Evolutionary conservation across 2,797 vertebrate genomes (phyloP), one percentile per base, ranked within the genome.

Genomic region (Coregonus ussuriensis): DNA sequence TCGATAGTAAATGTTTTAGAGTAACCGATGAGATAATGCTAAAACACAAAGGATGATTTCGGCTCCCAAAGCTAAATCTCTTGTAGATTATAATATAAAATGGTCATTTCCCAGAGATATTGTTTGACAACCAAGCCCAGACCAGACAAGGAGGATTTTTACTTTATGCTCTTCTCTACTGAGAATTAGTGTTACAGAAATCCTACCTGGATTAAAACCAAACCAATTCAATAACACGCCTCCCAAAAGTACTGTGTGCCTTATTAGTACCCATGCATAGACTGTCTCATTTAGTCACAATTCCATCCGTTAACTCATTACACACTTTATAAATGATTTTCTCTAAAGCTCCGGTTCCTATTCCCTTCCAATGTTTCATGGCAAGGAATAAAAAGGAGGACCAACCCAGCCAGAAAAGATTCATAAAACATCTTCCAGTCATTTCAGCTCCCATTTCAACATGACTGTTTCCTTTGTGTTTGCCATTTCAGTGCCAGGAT

Each of bases 381-480:
- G 25, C 25, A 25, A 25, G 25, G 25, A 25, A 25, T 25, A 25
- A 25, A 25, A 25, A 25, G 25, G 25, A 25, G 25, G 25, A 25
- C 25, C 25, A 25, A 1, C 25, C 25, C 25, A 25, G 25, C 25
- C 25, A 25, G 25, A 25, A 25, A 25, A 25, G 25, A 25, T 93
- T 93, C 94, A 93, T 91, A 84, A 85, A 91, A 94, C 92, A 91
- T 87, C 84, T 90, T 91, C 88, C 91, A 92, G 91, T 91, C 87
- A 90, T 93, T 93, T 91, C 89, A 83, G 91, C 93, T 92, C 91
- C 91, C 92, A 92, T 94, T 93, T 93, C 91, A 94, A 93, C 92
- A 88, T 94, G 93, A 95, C 94, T 95, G 95, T 95, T 94, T 94
- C 94, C 93, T 95, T 95, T 95, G 94, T 95, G 92, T 95, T 95